Evolutionary conservation across 2,888 invertebrate genomes (phyloP), one percentile per base, ranked within the genome.

Genomic region (Spisula solida): DNA sequence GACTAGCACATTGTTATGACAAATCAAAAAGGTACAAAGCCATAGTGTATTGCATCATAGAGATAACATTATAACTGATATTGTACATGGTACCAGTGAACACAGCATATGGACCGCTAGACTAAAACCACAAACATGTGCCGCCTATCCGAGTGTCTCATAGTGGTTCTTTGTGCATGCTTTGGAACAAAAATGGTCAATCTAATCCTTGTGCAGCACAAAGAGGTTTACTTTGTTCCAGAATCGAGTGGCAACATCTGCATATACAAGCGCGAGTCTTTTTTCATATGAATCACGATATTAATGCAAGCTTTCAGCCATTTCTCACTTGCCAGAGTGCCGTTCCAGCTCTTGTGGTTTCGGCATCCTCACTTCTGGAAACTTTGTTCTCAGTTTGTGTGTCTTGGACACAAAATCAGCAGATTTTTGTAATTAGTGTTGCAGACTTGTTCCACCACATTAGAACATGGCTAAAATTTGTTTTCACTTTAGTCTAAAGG

Each of bases 51-150:
- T 81, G 75, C 86, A 86, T 81, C 70, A 48, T 55, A 86, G 56
- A 80, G 60, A 80, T 81, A 70, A 47, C 81, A 86, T 51, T 70
- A 87, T 87, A 79, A 87, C 78, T 75, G 31, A 75, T 55, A 70
- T 78, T 88, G 88, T 82, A 82, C 85, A 88, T 88, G 88, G 25
- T 84, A 18, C 20, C 70, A 85, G 60, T 70, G 87, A 87, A 88
- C 82, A 47, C 66, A 90, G 83, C 90, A 90, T 90, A 88, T 90
- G 88, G 90, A 88, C 47, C 79, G 55, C 78, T 56, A 56, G 87
- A 51, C 75, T 20, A 66, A 87, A 85, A 88, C 88, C 85, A 88
- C 86, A 85, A 90, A 88, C 90, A 90, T 90, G 90, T 90, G 90
- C 87, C 82, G 34, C 55, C 47, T 47, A 48, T 60, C 41, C 25